Base-by-base conservation (phyloP, 1,140 invertebrate species). In the Lepidotrigona ventralis region DNA sequence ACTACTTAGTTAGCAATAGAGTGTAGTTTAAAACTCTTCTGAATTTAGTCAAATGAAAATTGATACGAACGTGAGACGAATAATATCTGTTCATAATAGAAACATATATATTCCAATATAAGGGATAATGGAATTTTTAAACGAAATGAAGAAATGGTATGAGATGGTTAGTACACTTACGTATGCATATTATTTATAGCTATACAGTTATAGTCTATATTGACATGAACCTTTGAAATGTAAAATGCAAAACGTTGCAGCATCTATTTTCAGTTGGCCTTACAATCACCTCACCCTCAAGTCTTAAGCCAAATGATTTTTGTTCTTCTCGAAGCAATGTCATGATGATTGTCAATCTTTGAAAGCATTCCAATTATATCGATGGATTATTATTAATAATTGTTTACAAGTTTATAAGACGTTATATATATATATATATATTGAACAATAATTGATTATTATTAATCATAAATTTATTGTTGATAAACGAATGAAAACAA, bases 221-320 rank as follows among this genome's bases (percentile, higher is more conserved):
- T 14, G 26, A 11, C 29, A 66, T 46, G 33, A 76, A 75, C 74
- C 81, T 82, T 82, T 54, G 2, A 82, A 78, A 83, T 68, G 17
- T 17, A 63, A 78, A 39, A 69, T 78, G 74, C 81, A 82, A 78
- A 54, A 82, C 26, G 74, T 83, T 83, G 66, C 75, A 63, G 66
- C 23, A 23, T 53, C 75, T 83, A 83, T 83, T 83, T 83, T 83
- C 5, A 75, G 53, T 71, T 33, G 54, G 81, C 75, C 56, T 83
- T 75, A 75, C 54, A 33, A 53, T 70, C 64, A 3, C 4, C 15
- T 82, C 54, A 39, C 26, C 46, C 66, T 70, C 54, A 83, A 46
- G 56, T 78, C 56, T 78, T 54, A 56, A 70, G 81, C 81, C 81
- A 83, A 83, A 78, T 21, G 0, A 14, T 83, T 78, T 78, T 69